Base-by-base conservation (phyloP, 2,113 vertebrate species). In the Morone saxatilis region DNA sequence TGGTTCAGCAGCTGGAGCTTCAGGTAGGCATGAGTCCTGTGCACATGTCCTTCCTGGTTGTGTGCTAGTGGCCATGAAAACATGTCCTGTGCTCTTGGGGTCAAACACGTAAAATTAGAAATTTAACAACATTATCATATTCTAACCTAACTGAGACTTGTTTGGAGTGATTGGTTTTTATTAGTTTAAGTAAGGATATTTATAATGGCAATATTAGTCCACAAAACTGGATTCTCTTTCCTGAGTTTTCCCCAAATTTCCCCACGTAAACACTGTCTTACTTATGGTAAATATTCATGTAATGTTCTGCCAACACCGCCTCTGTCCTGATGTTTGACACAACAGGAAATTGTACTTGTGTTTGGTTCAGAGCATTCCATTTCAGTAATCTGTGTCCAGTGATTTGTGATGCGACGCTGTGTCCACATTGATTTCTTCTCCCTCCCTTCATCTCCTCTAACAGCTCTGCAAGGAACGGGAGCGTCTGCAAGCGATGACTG, bases 381-480 rank as follows among this genome's bases (percentile, higher is more conserved):
- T 65, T 86, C 65, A 57, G 9, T 59, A 22, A 73, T 45, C 47
- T n/a, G 48, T 20, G 43, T 10, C 57, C 19, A 9, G 47, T 25
- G 45, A 50, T 86, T 31, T 74, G n/a, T 8, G 25, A 53, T 20
- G 57, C 10, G 38, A 65, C 54, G 22, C 25, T 19, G n/a, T 19
- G n/a, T 74, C 63, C 20, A 50, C 68, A 53, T 31, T 43, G 65
- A 76, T 48, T 14, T 53, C 60, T 14, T 20, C 66, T 67, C 54
- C 17, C 25, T 41, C 93, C 92, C 94, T 92, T 92, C 95, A 16
- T 80, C 53, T 76, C 47, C 93, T 93, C 54, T 93, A 93, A 95
- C 96, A 99, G 98, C 97, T 99, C 95, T 96, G 96, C 94, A 98
- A 98, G 95, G 98, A 99, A 95, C 96, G 95, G 0, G 96, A 97